Evolutionary conservation across 2,888 invertebrate genomes (phyloP).

Genomic region (Aspidiotus destructor): DNA sequence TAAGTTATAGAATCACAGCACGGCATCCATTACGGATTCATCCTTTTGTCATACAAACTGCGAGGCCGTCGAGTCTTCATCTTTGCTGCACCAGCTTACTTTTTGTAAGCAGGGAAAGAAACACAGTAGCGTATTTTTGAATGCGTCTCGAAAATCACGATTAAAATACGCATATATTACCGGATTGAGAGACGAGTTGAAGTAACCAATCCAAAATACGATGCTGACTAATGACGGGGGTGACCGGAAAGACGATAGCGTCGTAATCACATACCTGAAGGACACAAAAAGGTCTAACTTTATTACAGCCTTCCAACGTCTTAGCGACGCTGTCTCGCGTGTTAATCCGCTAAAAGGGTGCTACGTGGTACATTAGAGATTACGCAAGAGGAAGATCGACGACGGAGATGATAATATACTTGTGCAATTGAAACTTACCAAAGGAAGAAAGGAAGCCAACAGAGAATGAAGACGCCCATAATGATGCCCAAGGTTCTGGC

Average conservation of each 20-base stretch:
- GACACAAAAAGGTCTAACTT: slow-evolving; percentile 25
- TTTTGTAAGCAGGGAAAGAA: slow-evolving; percentile 69
- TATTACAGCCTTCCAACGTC: background rate
- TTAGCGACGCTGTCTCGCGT: too few relatives aligned
- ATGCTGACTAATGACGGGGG: slow-evolving; percentile 59
- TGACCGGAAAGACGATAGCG: slow-evolving; percentile 57
- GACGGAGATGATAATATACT: too few relatives aligned
- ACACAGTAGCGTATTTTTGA: slow-evolving; percentile 80
- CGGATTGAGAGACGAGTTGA: slow-evolving; percentile 90
- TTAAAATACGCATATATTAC: slow-evolving; percentile 94
- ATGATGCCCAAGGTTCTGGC: slow-evolving; percentile 88
- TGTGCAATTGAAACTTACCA: slow-evolving; percentile 56
- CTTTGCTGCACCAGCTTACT: slow-evolving; percentile 55
- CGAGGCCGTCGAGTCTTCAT: slow-evolving; percentile 35
- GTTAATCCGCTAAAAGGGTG: too few relatives aligned
- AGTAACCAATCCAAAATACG: slow-evolving; percentile 91
- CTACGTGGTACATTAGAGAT: too few relatives aligned
- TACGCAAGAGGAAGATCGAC: too few relatives aligned
- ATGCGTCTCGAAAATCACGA: slow-evolving; percentile 91
- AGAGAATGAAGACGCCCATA: slow-evolving; percentile 88
- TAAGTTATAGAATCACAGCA: background rate
- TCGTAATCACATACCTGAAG: slow-evolving; percentile 72
- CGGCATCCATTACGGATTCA: background rate
- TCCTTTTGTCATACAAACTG: slow-evolving; percentile 30
- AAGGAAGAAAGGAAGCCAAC: slow-evolving; percentile 93